Percentiles rank a stretch among this genome's conserved stretches.
Evolutionary conservation across 2,888 invertebrate genomes (phyloP).

Genomic region (Nomada flava): DNA sequence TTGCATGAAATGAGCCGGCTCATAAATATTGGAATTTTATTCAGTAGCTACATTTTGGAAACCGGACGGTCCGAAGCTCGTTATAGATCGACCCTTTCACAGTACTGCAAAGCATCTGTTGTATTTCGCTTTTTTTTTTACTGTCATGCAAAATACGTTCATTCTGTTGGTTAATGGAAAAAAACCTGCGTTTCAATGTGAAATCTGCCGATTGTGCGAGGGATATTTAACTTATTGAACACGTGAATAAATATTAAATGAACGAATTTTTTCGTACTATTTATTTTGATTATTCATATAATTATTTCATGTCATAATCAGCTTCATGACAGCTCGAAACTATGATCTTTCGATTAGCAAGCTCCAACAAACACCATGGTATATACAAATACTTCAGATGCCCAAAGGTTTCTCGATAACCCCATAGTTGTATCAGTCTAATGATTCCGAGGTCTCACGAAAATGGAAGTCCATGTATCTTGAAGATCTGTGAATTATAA

Average conservation of each 20-base stretch:
- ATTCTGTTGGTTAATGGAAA: slow-evolving; percentile 24
- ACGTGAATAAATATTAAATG: background rate
- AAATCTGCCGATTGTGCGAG: slow-evolving; percentile 27
- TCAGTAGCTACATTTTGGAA: slow-evolving; percentile 58
- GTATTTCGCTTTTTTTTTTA: slow-evolving; percentile 39
- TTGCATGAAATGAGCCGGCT: slow-evolving; percentile 63
- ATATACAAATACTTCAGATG: too few species aligned
- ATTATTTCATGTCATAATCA: too few species aligned
- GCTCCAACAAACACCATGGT: too few species aligned
- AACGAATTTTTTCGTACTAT: too few species aligned
- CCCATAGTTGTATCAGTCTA: too few species aligned
- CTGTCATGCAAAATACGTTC: slow-evolving; percentile 9
- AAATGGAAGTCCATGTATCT: too few species aligned
- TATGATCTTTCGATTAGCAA: too few species aligned
- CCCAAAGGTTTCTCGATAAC: too few species aligned
- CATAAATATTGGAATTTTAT: slow-evolving; percentile 66
- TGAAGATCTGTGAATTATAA: too few species aligned
- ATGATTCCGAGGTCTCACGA: too few species aligned
- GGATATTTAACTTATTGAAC: slow-evolving; percentile 6
- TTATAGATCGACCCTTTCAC: slow-evolving; percentile 56
- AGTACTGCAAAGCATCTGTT: slow-evolving; percentile 52
- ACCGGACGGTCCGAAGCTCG: slow-evolving; percentile 59
- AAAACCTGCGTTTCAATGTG: slow-evolving; percentile 8
- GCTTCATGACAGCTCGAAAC: too few species aligned
- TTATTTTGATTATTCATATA: too few species aligned